Evolutionary conservation across 1,140 invertebrate species (phyloP), one percentile per base, ranked within the genome.

Genomic region (Trichonephila clavata): DNA sequence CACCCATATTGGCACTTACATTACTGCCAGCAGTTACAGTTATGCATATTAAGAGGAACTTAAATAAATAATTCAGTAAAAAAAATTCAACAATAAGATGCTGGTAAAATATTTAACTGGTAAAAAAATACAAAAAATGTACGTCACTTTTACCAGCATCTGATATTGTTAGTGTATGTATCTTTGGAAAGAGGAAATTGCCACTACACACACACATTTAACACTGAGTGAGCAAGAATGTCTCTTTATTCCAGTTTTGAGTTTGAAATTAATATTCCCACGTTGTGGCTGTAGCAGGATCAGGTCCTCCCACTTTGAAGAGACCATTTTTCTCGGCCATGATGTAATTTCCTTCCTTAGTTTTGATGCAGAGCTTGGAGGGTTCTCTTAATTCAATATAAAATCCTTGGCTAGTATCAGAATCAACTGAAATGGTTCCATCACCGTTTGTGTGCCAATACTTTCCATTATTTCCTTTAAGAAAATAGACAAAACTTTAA

Each of bases 311-410:
- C 63, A 99, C 97, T 95, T 97, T 97, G 96, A 99, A 98, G 92
- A 97, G 97, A 83, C 99, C 99, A 96, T 99, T 99, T 96, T 99
- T 99, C 95, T 98, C 98, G 90, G 98, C 98, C 92, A 97, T 97
- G 92, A 99, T 96, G 96, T 99, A 99, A 95, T 97, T 97, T 71
- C 98, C 98, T 94, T 96, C 96, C 13, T 95, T 95, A 63, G 97
- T 97, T 96, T 98, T 98, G 96, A 99, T 98, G 96, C 98, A 98
- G 95, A 99, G 97, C 95, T 98, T 97, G 87, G 98, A 98, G 13
- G 98, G 98, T 96, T 99, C 98, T 90, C 98, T 97, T 90, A 99
- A 96, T 96, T 99, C 98, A 94, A 99, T 96, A 95, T 98, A 98
- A 96, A 99, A 99, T 68, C 97, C 97, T 95, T 98, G 97, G n/a